These are phyloP conservation scores for Hydractinia echinata DNA, from an alignment of 30 jellyfish, hydroid and myxozoan genomes.

Conservation along the genomic window DNA sequence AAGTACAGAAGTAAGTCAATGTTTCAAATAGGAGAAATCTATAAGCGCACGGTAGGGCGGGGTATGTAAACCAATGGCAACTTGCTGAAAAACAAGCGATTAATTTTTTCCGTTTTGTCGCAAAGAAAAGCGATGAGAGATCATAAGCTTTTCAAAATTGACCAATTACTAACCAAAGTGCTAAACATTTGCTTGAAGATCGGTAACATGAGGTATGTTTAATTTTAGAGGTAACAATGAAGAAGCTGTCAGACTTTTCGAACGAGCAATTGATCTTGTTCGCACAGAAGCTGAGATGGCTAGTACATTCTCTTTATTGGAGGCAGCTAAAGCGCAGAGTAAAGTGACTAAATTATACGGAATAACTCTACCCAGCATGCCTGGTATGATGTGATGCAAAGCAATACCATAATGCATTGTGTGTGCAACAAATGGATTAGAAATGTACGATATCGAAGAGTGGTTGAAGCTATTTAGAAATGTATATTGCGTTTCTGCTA, in stretches of 20 bases:
- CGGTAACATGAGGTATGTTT: too few species aligned
- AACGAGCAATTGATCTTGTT: conserved; percentile 77
- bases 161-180: neutral
- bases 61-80: too few species aligned
- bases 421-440: too few species aligned
- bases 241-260: conserved; percentile 66
- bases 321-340: conserved; percentile 96
- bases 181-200: too few species aligned
- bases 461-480: too few species aligned
- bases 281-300: conserved; percentile 99
- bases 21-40: neutral
- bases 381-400: neutral
- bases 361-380: conserved; percentile 53
- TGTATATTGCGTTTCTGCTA: too few species aligned
- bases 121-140: too few species aligned
- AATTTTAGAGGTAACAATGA: conserved; percentile 74
- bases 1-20: conserved; percentile 72
- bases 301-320: conserved; percentile 78
- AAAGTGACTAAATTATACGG: conserved; percentile 73
- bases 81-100: too few species aligned
- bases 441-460: too few species aligned
- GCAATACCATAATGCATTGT: too few species aligned
- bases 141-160: neutral
- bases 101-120: too few species aligned
- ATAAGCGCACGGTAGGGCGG: too few species aligned